Conservation (phyloP, 2,888 invertebrate genomes). For the Acleris emargana region DNA sequence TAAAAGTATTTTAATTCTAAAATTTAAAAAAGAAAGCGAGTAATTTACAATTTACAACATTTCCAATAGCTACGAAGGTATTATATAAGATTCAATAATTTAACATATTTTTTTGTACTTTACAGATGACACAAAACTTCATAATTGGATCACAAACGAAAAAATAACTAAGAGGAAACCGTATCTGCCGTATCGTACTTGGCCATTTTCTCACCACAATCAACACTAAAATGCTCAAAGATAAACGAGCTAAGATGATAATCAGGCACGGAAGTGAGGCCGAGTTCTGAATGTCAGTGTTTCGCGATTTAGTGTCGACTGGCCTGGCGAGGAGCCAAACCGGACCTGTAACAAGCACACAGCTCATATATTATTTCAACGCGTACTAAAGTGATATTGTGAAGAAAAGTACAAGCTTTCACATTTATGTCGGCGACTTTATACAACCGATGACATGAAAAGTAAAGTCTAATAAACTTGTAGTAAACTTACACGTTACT, state of each 20-base stretch:
- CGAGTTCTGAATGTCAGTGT: conserved; percentile 36
- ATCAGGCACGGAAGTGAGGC: conserved; percentile 35
- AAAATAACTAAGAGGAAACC: not conserved
- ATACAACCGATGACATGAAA: no score
- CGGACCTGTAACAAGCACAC: conserved; percentile 38
- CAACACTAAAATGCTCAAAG: conserved; percentile 13
- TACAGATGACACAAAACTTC: not conserved
- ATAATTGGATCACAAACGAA: not conserved
- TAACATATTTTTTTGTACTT: no score
- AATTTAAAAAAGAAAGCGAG: no score
- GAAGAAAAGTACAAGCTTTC: conserved; percentile 13
- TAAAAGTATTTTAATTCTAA: no score
- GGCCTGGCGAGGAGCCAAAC: conserved; percentile 45
- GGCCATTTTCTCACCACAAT: conserved; percentile 8
- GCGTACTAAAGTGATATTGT: conserved; percentile 27
- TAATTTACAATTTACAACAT: no score
- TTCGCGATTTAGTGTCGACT: conserved; percentile 42
- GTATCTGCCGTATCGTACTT: not conserved
- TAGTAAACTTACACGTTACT: no score
- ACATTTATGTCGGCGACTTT: not conserved
- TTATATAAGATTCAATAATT: no score
- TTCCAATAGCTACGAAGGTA: no score
- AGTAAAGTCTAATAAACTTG: no score
- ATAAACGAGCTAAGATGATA: conserved; percentile 32
- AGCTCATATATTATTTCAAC: conserved; percentile 35